Evolutionary conservation across 2,888 invertebrate species (phyloP).

Genomic region (Ormyrus rosae): DNA sequence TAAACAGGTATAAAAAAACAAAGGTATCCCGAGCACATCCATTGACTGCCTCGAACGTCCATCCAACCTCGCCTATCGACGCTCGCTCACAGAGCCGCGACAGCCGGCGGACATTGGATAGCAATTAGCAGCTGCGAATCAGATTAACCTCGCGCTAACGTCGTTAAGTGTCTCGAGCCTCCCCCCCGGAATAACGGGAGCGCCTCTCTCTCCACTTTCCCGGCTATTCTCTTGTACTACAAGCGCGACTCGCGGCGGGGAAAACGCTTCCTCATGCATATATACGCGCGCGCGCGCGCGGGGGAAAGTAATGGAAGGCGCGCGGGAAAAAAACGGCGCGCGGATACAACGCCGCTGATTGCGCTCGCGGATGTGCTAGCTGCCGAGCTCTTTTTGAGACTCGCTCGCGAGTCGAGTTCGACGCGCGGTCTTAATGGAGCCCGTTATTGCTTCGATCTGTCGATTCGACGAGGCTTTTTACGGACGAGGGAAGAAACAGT

Average conservation of each 20-base stretch:
- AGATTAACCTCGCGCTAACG: slow-evolving; percentile 15
- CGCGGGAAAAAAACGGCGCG: slow-evolving; percentile 8
- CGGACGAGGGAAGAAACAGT: slow-evolving; percentile 10
- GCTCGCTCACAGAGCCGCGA: background rate
- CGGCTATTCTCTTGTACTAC: background rate
- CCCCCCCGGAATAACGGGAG: slow-evolving; percentile 20
- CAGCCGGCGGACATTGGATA: slow-evolving; percentile 5
- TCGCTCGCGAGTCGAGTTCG: background rate
- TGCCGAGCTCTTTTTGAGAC: too few species aligned
- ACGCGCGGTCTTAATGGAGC: slow-evolving; percentile 31
- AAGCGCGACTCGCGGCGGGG: background rate
- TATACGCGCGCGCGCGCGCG: background rate
- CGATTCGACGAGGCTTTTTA: slow-evolving; percentile 4
- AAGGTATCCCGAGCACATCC: too few species aligned
- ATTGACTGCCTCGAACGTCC: background rate
- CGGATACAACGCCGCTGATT: slow-evolving; percentile 3
- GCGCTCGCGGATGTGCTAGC: background rate
- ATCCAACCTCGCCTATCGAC: background rate
- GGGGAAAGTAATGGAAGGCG: slow-evolving; percentile 32
- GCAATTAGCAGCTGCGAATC: slow-evolving; percentile 30
- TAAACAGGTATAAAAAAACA: too few species aligned
- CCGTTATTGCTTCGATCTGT: too few species aligned
- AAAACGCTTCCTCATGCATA: slow-evolving; percentile 1
- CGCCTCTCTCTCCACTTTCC: background rate
- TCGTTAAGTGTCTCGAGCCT: slow-evolving; percentile 11